Percentiles rank a stretch among this genome's conserved stretches.
Evolutionary conservation across 1,140 invertebrate genomes (phyloP).

Genomic region (Apis laboriosa): DNA sequence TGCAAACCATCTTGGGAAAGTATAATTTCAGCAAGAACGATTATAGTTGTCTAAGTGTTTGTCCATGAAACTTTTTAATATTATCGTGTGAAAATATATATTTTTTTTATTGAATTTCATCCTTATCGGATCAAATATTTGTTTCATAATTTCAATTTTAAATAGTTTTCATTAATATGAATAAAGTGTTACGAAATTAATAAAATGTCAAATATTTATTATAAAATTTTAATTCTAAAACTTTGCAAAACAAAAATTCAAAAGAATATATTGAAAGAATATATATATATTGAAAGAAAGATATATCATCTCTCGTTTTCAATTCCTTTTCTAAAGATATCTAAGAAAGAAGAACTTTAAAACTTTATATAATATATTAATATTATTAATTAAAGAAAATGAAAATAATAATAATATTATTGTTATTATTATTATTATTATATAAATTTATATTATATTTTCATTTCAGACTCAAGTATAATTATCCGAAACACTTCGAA

Average conservation of each 20-base stretch:
- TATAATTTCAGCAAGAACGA: not conserved
- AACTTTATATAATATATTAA: not conserved
- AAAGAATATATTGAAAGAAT: not conserved
- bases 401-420: too few relatives aligned
- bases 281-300: not conserved
- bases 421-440: too few relatives aligned
- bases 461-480: too few relatives aligned
- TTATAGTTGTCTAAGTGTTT: constrained; percentile 1
- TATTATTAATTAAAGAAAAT: not conserved
- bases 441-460: not conserved
- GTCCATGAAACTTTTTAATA: not conserved
- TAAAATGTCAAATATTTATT: too few relatives aligned
- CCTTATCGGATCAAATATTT: not conserved
- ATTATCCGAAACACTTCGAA: too few relatives aligned
- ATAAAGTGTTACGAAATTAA: too few relatives aligned
- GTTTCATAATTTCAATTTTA: not conserved
- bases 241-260: not conserved
- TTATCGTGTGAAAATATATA: too few relatives aligned
- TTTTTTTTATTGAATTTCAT: not conserved
- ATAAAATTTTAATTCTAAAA: not conserved
- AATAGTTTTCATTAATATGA: too few relatives aligned
- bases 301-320: not conserved
- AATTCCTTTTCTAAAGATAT: not conserved
- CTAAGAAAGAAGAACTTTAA: not conserved
- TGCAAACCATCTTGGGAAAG: not conserved